A percentile compares a stretch with the other conserved stretches of the same genome.
phyloP scores from a whole-genome alignment of 2,888 invertebrate species.

The Catonia carolina region DNA sequence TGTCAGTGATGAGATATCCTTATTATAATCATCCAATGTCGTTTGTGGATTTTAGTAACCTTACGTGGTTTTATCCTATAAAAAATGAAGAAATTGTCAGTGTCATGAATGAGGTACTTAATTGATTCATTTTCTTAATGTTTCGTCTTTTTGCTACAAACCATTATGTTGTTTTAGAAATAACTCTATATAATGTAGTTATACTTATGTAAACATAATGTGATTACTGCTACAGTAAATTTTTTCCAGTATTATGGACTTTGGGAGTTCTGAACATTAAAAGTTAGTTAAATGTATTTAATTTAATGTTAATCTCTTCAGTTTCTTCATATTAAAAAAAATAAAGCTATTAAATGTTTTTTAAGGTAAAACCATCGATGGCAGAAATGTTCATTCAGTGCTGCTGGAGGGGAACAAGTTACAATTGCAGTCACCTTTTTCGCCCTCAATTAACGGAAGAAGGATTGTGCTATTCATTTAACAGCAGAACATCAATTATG shows the following conservation, averaged over 20 bases:
- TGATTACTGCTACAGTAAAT: too few relatives aligned
- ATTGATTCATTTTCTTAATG: too few relatives aligned
- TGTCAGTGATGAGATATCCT: conserved; percentile 24
- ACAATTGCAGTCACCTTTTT: conserved; percentile 24
- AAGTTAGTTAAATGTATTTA: too few relatives aligned
- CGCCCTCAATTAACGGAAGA: conserved; percentile 29
- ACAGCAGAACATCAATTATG: conserved; percentile 25
- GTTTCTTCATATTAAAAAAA: too few relatives aligned
- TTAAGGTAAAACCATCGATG: conserved; percentile 24
- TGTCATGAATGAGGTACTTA: conserved; percentile 24
- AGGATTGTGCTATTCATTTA: conserved; percentile 31
- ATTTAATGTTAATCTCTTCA: too few relatives aligned
- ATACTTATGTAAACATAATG: too few relatives aligned
- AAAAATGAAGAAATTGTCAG: conserved; percentile 20
- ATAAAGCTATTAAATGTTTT: too few relatives aligned
- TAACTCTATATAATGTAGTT: too few relatives aligned
- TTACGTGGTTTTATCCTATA: background rate
- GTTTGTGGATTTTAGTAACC: conserved; percentile 6
- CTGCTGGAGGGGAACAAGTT: conserved; percentile 25
- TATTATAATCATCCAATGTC: conserved; percentile 22
- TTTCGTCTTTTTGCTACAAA: too few relatives aligned
- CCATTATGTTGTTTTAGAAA: too few relatives aligned
- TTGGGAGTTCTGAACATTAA: too few relatives aligned
- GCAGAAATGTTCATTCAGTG: conserved; percentile 25
- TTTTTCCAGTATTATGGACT: too few relatives aligned